Base-by-base conservation (phyloP, 1,140 invertebrate species). In the Zaprionus ghesquierei region DNA sequence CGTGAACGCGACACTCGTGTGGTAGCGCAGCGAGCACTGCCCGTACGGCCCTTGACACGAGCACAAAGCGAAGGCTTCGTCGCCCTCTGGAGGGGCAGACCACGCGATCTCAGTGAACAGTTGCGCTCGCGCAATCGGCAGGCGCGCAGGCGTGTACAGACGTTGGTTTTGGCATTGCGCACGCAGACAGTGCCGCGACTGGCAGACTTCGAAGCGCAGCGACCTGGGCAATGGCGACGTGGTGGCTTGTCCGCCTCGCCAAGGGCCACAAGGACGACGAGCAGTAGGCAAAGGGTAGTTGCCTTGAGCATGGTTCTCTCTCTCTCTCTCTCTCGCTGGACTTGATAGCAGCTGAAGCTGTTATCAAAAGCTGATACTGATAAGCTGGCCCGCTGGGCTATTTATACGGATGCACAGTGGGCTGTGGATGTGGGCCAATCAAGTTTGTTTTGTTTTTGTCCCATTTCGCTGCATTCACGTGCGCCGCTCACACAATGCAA, bases 91-190 rank as follows among this genome's bases (percentile, higher is more conserved):
- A 35, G 44, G n/a, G 62, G n/a, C 50, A 44, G 12, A n/a, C 71
- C 81, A 1, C 51, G 27, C 1, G 46, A 29, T 23, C 75, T 54
- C 31, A 84, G 56, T 0, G 35, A 20, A 20, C 81, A 86, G 64
- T 86, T 86, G 50, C 49, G 44, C 49, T 86, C 84, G 4, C 84
- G 74, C n/a, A 84, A 58, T 0, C 63, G 58, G 35, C 84, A 89
- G 27, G 85, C 38, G 0, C 70, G 56, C 22, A 89, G 35, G 41
- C 63, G 79, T 68, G 80, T 84, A 70, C 84, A 89, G 5, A 50
- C 44, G 2, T 89, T 84, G 18, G 68, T 80, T 0, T 33, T 51
- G 15, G 18, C 33, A 50, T 78, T 55, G 0, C 84, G 49, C 3
- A 66, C 44, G 68, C 84, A 89, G 2, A 89, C 61, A 8, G 66